These are phyloP conservation scores for Syngnathus scovelli DNA, from an alignment of 2,113 vertebrate species.

Conservation along the genomic window DNA sequence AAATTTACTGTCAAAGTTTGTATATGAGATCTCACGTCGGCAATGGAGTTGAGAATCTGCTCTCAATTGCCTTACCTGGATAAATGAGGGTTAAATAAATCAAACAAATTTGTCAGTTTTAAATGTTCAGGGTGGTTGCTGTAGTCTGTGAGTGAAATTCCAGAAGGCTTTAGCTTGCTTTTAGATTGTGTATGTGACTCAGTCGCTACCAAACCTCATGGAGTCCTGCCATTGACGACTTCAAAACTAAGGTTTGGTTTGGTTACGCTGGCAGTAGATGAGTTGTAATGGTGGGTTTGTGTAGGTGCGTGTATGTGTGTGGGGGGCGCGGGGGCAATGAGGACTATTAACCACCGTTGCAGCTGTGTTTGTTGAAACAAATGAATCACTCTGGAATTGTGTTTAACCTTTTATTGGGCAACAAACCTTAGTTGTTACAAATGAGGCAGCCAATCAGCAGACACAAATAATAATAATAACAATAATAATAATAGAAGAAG, in stretches of 20 bases:
- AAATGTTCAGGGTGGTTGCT: constrained; percentile 39
- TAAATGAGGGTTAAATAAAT: no score
- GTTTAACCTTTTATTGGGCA: neutral
- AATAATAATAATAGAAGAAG: no score
- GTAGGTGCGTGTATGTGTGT: constrained; percentile 11
- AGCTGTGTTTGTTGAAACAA: constrained; percentile 40
- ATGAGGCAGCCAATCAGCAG: neutral
- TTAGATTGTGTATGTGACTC: constrained; percentile 11
- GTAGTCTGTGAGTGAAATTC: constrained; percentile 39
- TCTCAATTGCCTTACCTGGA: no score
- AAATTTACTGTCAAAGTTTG: no score
- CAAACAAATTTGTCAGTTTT: neutral
- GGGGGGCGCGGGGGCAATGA: constrained; percentile 10
- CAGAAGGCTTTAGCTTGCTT: constrained; percentile 31
- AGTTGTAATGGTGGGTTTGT: constrained; percentile 18
- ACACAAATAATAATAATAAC: neutral
- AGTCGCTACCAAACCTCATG: constrained; percentile 27
- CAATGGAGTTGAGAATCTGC: no score
- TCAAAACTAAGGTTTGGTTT: constrained; percentile 40
- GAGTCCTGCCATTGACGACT: constrained; percentile 42
- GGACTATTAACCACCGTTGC: constrained; percentile 34
- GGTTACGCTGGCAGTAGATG: constrained; percentile 34
- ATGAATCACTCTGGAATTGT: constrained; percentile 27
- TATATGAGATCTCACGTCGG: no score
- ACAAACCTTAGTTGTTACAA: neutral